Evolutionary conservation across 2,797 vertebrate species (phyloP), one percentile per base, ranked within the genome.

Genomic region (Sciaenops ocellatus): DNA sequence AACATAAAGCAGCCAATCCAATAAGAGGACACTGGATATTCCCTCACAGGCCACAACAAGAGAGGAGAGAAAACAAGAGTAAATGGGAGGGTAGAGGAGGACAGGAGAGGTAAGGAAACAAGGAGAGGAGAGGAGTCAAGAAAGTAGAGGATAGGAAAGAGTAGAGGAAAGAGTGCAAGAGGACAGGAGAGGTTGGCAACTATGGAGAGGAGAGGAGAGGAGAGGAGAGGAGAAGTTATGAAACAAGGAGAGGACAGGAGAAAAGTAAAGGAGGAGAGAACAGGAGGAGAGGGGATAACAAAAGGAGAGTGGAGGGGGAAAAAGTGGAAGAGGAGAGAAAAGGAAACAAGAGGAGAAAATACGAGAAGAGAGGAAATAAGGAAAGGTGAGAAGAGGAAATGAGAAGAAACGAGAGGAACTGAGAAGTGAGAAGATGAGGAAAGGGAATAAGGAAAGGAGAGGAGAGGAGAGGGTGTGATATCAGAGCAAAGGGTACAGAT

Each of bases 1-100:
- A 87, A 91, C 82, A 67, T 83, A 84, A 93, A 89, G 89, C 90
- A 92, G 93, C 92, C 94, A 95, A 94, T 96, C 93, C 93, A 95
- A 95, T 95, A 94, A 95, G 90, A 93, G 90, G 93, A 92, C 82
- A 91, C 83, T 77, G 76, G 90, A 94, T 93, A 90, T 92, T 94
- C 88, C 79, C 87, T 89, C 61, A 75, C 80, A 78, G 78, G 74
- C 48, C 73, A 11, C 24, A 48, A 76, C 44, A 70, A n/a, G 63
- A 70, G 48, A 72, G 16, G 51, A 20, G n/a, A 66, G 44, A 16
- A 61, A 22, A 12, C 10, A 61, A 22, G 34, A 42, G 12, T 11
- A 15, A 54, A 69, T 30, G 42, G 52, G 56, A 59, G 5, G 24
- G 67, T 51, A 70, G 34, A 38, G 9, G 34, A 52, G 24, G n/a